phyloP scores from a whole-genome alignment of 2,113 vertebrate species.

The Andinoacara biseriatus region DNA sequence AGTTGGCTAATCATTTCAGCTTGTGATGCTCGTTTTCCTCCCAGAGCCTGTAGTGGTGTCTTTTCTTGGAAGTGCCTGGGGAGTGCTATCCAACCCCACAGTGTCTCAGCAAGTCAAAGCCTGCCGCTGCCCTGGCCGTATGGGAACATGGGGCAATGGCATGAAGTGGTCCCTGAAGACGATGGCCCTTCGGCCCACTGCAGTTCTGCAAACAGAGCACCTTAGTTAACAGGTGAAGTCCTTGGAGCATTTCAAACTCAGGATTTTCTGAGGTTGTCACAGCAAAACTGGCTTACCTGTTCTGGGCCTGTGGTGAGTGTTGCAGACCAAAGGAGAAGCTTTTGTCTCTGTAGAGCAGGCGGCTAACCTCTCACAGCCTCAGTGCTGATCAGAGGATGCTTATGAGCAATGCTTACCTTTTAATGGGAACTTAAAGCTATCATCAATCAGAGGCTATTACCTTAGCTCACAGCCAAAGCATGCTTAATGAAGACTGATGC shows the following conservation, averaged over 20 bases:
- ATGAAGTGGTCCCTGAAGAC: slow-evolving; percentile 28
- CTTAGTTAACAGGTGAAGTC: slow-evolving; percentile 29
- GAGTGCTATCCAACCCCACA: slow-evolving; percentile 29
- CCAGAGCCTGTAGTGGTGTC: not conserved
- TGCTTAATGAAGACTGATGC: slow-evolving; percentile 48
- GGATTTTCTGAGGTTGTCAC: not conserved
- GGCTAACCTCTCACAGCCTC: not conserved
- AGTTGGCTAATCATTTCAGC: not conserved
- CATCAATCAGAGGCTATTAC: slow-evolving; percentile 58
- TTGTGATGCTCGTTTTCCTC: not conserved
- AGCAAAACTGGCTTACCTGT: not conserved
- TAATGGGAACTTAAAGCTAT: slow-evolving; percentile 62
- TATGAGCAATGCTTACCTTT: slow-evolving; percentile 50
- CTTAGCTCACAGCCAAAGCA: slow-evolving; percentile 21
- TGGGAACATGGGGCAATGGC: slow-evolving; percentile 32
- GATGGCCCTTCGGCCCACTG: slow-evolving; percentile 34
- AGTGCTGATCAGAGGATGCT: slow-evolving; percentile 44
- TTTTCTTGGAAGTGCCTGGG: not conserved
- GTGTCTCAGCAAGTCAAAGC: slow-evolving; percentile 59
- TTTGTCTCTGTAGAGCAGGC: slow-evolving; percentile 20
- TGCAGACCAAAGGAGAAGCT: not conserved
- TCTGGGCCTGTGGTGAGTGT: not conserved
- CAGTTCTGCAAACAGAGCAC: slow-evolving; percentile 47
- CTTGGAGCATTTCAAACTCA: slow-evolving; percentile 26
- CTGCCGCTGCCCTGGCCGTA: slow-evolving; percentile 36